Evolutionary conservation across 2,113 vertebrate species (phyloP).

Genomic region (Stomatorhinus ivindoensis): DNA sequence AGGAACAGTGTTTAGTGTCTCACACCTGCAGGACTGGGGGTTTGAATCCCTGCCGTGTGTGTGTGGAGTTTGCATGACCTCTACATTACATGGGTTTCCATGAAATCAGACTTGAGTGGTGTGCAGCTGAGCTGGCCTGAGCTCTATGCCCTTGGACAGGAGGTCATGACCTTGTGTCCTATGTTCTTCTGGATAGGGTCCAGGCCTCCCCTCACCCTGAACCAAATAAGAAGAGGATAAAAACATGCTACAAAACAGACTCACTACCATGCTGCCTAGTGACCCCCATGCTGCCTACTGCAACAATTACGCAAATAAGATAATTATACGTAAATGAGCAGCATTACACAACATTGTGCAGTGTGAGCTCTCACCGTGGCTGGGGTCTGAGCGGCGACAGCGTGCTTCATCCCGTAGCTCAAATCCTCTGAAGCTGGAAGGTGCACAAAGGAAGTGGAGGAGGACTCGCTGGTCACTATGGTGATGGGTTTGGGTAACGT

Average conservation of each 20-base stretch:
- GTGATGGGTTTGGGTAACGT: constrained; percentile 72
- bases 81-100: not conserved
- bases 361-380: constrained; percentile 38
- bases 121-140: not conserved
- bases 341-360: not conserved
- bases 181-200: not conserved
- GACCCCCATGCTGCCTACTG: not conserved
- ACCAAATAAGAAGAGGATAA: not conserved
- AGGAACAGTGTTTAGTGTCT: not conserved
- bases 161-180: not conserved
- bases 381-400: constrained; percentile 60
- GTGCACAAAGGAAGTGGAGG: constrained; percentile 67
- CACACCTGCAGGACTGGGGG: not conserved
- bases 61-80: not conserved
- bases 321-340: not conserved
- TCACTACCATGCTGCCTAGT: not conserved
- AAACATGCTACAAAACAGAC: not conserved
- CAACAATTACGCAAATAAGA: not conserved
- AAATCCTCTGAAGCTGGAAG: constrained; percentile 55
- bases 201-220: not conserved
- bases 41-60: not conserved
- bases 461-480: constrained; percentile 77
- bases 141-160: not conserved
- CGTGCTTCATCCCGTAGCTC: constrained; percentile 50
- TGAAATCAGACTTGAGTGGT: not conserved